Conservation (phyloP, 2,113 vertebrate species). For the Pelecanoides urinatrix region DNA sequence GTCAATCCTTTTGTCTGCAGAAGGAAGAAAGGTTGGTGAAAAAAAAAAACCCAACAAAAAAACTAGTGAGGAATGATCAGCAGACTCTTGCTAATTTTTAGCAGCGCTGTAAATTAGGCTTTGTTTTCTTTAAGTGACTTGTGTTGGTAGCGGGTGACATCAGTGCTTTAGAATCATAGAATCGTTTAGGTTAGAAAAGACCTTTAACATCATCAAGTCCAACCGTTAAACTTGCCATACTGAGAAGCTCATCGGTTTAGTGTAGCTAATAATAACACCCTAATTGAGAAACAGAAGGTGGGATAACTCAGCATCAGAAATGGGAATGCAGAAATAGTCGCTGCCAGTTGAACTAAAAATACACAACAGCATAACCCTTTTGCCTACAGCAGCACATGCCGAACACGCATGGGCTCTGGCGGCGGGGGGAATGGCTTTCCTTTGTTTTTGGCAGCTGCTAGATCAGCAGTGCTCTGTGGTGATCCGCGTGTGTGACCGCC, state of each 20-base stretch:
- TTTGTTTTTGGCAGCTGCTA: background rate
- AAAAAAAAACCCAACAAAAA: rapidly evolving
- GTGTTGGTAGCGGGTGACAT: background rate
- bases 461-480: background rate
- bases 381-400: conserved; percentile 14
- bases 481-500: rapidly evolving
- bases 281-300: conserved; percentile 51
- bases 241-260: background rate
- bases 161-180: background rate
- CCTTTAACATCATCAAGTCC: background rate
- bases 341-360: conserved; percentile 55
- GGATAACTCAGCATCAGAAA: conserved; percentile 24
- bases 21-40: background rate
- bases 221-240: background rate
- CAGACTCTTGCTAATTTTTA: background rate
- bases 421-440: background rate
- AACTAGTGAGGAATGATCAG: background rate
- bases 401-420: background rate
- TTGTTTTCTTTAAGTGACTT: conserved; percentile 35
- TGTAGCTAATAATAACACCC: conserved; percentile 47
- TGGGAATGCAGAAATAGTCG: background rate
- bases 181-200: background rate
- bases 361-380: background rate
- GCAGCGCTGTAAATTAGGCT: background rate
- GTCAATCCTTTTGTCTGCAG: background rate